Evolutionary conservation across 2,888 invertebrate species (phyloP).

Genomic region (Diarsia dahlii): DNA sequence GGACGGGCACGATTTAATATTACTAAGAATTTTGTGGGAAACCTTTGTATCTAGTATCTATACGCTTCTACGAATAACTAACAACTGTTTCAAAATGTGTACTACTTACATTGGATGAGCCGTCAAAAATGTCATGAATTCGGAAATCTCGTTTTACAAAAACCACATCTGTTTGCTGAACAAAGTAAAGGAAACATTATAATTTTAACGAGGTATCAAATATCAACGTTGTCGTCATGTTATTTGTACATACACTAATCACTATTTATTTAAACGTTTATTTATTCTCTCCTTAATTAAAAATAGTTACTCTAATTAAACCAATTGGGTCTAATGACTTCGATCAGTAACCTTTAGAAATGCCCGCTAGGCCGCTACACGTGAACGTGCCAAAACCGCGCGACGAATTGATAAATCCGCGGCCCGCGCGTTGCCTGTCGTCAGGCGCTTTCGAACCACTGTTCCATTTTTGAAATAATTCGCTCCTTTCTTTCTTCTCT

Average conservation of each 20-base stretch:
- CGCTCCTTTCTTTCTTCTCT: neutral
- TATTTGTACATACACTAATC: neutral
- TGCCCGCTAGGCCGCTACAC: slow-evolving; percentile 37
- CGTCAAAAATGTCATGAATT: slow-evolving; percentile 1
- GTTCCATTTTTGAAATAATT: slow-evolving; percentile 31
- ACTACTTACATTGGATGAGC: neutral
- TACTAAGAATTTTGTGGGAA: neutral
- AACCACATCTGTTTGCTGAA: neutral
- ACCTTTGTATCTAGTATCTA: neutral
- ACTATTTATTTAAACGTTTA: slow-evolving; percentile 20
- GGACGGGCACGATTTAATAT: neutral
- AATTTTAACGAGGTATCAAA: slow-evolving; percentile 23
- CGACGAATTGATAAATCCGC: slow-evolving; percentile 34
- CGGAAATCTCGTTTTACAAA: neutral
- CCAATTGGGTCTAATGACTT: slow-evolving; percentile 34
- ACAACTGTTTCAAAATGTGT: neutral
- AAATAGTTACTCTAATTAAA: slow-evolving; percentile 48
- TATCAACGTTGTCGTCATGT: neutral
- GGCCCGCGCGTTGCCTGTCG: slow-evolving; percentile 7
- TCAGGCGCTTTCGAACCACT: neutral
- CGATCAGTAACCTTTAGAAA: slow-evolving; percentile 61
- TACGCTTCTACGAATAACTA: neutral
- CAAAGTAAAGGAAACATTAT: slow-evolving; percentile 47
- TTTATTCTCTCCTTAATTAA: slow-evolving; percentile 45
- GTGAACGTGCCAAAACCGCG: slow-evolving; percentile 56